Evolutionary conservation across 2,113 vertebrate species (phyloP).

Genomic region (Chaetura pelagica): DNA sequence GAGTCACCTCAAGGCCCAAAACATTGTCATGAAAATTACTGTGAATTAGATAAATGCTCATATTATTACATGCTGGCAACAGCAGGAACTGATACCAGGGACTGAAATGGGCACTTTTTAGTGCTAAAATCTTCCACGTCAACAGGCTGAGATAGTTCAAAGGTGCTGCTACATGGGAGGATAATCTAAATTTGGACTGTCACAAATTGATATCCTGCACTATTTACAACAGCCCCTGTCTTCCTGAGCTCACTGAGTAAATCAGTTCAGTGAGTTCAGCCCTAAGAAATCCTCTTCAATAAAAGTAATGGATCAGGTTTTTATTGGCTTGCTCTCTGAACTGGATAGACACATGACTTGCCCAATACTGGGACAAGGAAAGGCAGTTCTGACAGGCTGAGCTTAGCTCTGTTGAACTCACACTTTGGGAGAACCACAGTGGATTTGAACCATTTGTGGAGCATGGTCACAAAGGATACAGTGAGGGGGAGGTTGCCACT

Average conservation of each 20-base stretch:
- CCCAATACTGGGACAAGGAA: fast-evolving
- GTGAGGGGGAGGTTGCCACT: fast-evolving
- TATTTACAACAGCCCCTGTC: fast-evolving
- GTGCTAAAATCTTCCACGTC: neutral
- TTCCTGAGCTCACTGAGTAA: fast-evolving
- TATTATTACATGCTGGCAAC: neutral
- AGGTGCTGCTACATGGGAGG: neutral
- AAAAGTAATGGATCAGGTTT: neutral
- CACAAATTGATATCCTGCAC: neutral
- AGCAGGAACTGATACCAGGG: neutral
- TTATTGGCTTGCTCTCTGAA: neutral
- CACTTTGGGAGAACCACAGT: fast-evolving
- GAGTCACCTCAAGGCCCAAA: neutral
- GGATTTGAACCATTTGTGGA: neutral
- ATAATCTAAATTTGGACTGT: neutral
- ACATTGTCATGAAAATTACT: neutral
- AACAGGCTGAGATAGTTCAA: neutral
- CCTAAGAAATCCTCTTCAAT: neutral
- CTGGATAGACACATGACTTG: too few relatives aligned
- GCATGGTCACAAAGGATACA: neutral
- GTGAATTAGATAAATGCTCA: neutral
- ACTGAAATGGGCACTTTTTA: neutral
- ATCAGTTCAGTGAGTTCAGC: neutral
- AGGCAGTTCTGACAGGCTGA: neutral
- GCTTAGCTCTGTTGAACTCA: fast-evolving